Evolutionary conservation across 2,888 invertebrate genomes (phyloP), one percentile per base, ranked within the genome.

Genomic region (Neoscelio sp.): DNA sequence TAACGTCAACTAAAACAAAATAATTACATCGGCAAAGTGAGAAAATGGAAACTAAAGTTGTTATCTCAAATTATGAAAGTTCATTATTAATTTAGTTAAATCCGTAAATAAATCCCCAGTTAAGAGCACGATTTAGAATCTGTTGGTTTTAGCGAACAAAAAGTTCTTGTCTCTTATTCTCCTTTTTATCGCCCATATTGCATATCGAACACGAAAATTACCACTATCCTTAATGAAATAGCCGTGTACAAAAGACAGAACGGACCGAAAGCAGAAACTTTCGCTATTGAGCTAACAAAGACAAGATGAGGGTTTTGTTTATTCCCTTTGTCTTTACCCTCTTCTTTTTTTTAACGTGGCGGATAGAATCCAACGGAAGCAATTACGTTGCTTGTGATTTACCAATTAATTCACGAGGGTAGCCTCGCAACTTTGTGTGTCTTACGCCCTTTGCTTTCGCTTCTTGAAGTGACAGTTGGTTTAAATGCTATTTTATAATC

Each of bases 381-480:
- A 77, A 77, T 77, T 77, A 77, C 70, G 70, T 56, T 71, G 68
- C 76, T 77, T 77, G 70, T 77, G 77, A 77, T 77, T 77, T 77
- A 71, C 77, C 77, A 77, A 77, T 77, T 77, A 77, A 77, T 77
- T 77, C 70, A 77, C 77, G 65, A 77, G 77, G 77, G 70, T 70
- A 70, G 70, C 77, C 71, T 64, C 44, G 71, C 52, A 71, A 78
- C 77, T 78, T 71, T 78, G 77, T 71, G 68, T 71, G 65, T 71
- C 67, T 78, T 78, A 23, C 58, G 77, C 67, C 73, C 73, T 71
- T 71, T 73, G 73, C 65, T 50, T 65, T 48, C 35, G 54, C 33
- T 54, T 48, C 73, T 78, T 78, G 78, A 78, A 73, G 73, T 78
- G 78, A 78, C 78, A 78, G 71, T 67, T 78, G 58, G 73, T 78